A percentile compares a stretch with the other conserved stretches of the same genome.
These are phyloP conservation scores for Heliothis peltigera DNA, from an alignment of 2,888 invertebrate species.

Conservation along the genomic window DNA sequence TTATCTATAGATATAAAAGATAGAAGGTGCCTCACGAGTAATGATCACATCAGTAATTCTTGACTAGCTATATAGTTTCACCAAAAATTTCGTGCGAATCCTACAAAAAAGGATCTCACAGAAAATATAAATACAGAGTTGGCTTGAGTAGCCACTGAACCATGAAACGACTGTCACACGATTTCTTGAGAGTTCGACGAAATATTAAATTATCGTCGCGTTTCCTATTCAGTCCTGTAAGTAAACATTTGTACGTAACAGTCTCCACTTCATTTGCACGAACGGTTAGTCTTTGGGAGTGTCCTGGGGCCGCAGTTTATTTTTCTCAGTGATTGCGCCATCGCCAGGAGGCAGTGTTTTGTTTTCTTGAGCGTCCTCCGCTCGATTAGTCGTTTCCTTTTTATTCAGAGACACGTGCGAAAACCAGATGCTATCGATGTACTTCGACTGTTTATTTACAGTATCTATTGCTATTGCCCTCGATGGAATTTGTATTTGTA, in stretches of 20 bases:
- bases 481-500: constrained; percentile 30
- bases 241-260: constrained; percentile 75
- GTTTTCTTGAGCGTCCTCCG: constrained; percentile 75
- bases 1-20: constrained; percentile 21
- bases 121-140: constrained; percentile 20
- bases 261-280: constrained; percentile 78
- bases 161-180: constrained; percentile 36
- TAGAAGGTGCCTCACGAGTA: constrained; percentile 31
- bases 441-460: constrained; percentile 57
- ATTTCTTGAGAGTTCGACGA: constrained; percentile 54
- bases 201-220: constrained; percentile 61
- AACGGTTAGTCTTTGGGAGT: constrained; percentile 64
- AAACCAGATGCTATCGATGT: constrained; percentile 70
- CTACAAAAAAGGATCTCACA: constrained; percentile 25
- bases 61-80: constrained; percentile 34
- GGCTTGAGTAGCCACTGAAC: constrained; percentile 29
- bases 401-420: constrained; percentile 73
- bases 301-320: constrained; percentile 77
- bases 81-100: constrained; percentile 13
- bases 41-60: constrained; percentile 53
- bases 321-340: constrained; percentile 74
- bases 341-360: constrained; percentile 74
- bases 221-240: constrained; percentile 68
- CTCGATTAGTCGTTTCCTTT: constrained; percentile 78
- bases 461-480: constrained; percentile 44